Conservation (phyloP, 2,797 vertebrate genomes). For the Tinamus major region DNA sequence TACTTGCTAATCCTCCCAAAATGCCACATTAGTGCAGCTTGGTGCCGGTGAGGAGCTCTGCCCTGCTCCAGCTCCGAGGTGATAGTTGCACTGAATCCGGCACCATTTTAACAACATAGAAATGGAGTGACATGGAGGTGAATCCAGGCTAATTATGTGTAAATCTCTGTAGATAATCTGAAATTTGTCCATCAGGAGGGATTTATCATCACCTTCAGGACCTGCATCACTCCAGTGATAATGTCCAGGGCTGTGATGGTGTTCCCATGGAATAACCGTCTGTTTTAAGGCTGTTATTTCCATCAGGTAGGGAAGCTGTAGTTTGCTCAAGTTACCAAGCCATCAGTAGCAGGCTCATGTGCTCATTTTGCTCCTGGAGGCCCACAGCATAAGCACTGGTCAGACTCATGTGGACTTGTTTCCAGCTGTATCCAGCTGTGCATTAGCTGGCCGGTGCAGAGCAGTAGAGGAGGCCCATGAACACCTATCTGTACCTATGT, state of each 20-base stretch:
- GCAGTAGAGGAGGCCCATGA: background rate
- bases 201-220: background rate
- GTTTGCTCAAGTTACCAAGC: background rate
- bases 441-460: background rate
- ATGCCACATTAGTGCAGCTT: background rate
- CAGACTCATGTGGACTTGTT: background rate
- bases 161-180: constrained; percentile 8
- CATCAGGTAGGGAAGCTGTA: background rate
- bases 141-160: constrained; percentile 1
- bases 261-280: background rate
- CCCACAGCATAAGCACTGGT: background rate
- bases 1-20: background rate
- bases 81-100: background rate
- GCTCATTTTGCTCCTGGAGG: background rate
- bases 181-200: background rate
- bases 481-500: background rate
- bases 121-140: background rate
- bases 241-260: background rate
- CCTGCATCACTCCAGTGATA: background rate
- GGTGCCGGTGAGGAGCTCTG: background rate
- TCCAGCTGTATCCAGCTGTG: background rate
- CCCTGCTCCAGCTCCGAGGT: background rate
- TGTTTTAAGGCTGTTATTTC: background rate
- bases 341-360: background rate
- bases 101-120: background rate